Evolutionary conservation across 2,888 invertebrate genomes (phyloP).

Genomic region (Heliothis peltigera): DNA sequence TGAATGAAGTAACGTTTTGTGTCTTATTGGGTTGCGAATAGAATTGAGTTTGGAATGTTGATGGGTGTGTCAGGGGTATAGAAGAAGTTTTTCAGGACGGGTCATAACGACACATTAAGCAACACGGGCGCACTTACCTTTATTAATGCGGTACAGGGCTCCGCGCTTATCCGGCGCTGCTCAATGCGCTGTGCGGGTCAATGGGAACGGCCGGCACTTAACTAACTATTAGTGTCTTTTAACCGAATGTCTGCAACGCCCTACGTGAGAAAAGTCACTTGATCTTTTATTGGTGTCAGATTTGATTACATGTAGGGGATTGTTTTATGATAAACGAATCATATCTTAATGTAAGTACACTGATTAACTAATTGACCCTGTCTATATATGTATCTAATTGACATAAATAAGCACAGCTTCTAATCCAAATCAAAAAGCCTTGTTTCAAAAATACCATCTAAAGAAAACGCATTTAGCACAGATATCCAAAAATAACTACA

Average conservation of each 20-base stretch:
- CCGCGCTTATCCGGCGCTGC: constrained; percentile 74
- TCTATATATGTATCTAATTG: not conserved
- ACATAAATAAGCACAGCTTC: no score
- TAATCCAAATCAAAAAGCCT: not conserved
- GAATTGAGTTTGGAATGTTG: constrained; percentile 64
- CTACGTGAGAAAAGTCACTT: constrained; percentile 56
- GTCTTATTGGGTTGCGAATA: constrained; percentile 60
- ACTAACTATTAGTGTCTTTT: constrained; percentile 71
- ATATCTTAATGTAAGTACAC: no score
- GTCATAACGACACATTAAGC: constrained; percentile 87
- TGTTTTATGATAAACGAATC: not conserved
- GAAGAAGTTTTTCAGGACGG: constrained; percentile 86
- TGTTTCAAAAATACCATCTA: no score
- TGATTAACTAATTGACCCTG: not conserved
- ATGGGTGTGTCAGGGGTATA: constrained; percentile 67
- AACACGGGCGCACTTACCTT: constrained; percentile 86
- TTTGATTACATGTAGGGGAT: constrained; percentile 1
- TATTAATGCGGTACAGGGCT: constrained; percentile 87
- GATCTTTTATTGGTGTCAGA: constrained; percentile 30
- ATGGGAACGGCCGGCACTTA: constrained; percentile 69
- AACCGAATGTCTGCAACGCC: constrained; percentile 46
- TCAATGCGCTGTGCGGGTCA: constrained; percentile 75
- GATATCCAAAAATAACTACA: constrained; percentile 1
- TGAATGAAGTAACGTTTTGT: constrained; percentile 58
- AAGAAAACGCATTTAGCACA: not conserved